Evolutionary conservation across 2,797 vertebrate genomes (phyloP).

Genomic region (Galaxias olidus): DNA sequence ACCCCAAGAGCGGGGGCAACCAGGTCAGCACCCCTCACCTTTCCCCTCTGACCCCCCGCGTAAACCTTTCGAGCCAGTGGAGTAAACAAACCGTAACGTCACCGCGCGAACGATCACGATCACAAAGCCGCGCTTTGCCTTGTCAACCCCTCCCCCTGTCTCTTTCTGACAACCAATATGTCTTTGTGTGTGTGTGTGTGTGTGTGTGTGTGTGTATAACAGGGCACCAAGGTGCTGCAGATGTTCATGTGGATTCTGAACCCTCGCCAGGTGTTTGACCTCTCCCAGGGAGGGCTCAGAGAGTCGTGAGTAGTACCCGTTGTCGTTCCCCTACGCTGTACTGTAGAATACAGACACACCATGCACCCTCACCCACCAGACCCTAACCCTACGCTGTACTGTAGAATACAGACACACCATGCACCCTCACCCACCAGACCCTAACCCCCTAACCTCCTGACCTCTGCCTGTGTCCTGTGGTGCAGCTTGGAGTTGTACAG

Average conservation of each 20-base stretch:
- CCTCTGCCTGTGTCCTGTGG: background rate
- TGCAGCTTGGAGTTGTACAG: conserved; percentile 92
- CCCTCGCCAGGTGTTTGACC: conserved; percentile 97
- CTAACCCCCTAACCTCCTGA: background rate
- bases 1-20: conserved; percentile 97
- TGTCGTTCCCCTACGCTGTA: no score
- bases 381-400: background rate
- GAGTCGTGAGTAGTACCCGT: conserved; percentile 92
- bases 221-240: conserved; percentile 97
- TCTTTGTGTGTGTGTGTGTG: no score
- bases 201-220: no score
- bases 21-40: conserved; percentile 75
- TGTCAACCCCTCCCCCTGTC: conserved; percentile 1
- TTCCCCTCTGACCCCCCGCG: background rate
- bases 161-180: conserved; percentile 11
- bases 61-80: no score
- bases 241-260: conserved; percentile 99
- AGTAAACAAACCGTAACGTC: no score
- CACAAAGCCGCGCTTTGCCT: background rate
- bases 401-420: background rate
- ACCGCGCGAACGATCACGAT: no score
- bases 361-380: background rate
- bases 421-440: background rate
- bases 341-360: background rate
- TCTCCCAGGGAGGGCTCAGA: conserved; percentile 94